Conservation (phyloP, 2,113 vertebrate genomes). For the Promerops cafer region DNA sequence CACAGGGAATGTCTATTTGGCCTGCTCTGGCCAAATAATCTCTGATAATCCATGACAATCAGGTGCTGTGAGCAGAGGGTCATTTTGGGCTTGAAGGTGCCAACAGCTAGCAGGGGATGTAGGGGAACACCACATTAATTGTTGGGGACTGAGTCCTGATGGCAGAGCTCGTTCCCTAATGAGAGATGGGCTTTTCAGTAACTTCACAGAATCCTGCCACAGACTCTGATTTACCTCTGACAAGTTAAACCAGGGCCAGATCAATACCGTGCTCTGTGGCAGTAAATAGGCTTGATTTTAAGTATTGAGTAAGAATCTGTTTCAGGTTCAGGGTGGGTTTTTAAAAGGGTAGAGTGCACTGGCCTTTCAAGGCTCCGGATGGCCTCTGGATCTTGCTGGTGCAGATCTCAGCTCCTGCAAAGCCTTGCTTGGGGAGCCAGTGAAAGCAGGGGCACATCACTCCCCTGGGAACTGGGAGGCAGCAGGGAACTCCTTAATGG, state of each 20-base stretch:
- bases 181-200: background rate
- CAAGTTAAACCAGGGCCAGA: background rate
- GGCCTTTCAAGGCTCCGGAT: background rate
- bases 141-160: background rate
- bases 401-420: background rate
- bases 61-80: background rate
- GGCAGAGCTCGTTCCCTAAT: background rate
- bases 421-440: background rate
- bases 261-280: background rate
- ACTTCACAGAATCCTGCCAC: background rate
- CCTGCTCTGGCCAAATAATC: background rate
- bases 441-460: background rate
- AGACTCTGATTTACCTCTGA: background rate
- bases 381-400: background rate
- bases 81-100: background rate
- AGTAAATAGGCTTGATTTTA: slow-evolving; percentile 15
- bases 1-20: background rate
- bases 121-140: background rate
- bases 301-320: background rate
- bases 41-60: background rate
- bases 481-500: background rate
- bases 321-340: background rate
- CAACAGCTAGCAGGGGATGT: background rate
- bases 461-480: background rate
- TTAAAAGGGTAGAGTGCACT: fast-evolving